Evolutionary conservation across 2,113 vertebrate genomes (phyloP), one percentile per base, ranked within the genome.

Genomic region (Lampris incognitus): DNA sequence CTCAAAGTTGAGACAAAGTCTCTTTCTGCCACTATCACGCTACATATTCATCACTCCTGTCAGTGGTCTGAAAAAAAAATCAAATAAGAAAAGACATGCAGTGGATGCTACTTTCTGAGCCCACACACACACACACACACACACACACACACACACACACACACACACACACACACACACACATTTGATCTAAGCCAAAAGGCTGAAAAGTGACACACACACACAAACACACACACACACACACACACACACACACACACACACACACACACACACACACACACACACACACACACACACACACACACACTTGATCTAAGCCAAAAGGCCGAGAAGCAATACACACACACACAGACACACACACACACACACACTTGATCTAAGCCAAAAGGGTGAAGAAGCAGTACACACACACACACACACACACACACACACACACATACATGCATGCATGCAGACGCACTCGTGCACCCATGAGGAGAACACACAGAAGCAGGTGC

Each of bases 11-110:
- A 57, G 54, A 57, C 48, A 46, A 79, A 74, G 24, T 24, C 60
- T 64, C 56, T 8, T 61, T 67, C 77, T 69, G 13, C 84, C 70
- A 61, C 66, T 69, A 74, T 78, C 78, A 39, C 65, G 81, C 80
- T 46, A 3, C 66, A 72, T 85, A 76, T 88, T 88, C 80, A 83
- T 87, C 80, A 84, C 24, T 76, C 78, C 66, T 83, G 50, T 78
- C 76, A 76, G 71, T 41, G 58, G 24, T 24, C 24, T 69, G 74
- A 72, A 84, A 76, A 58, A 85, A 82, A 72, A 88, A 70, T 85
- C 69, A 66, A 69, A 62, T 62, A 37, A 51, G 75, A 69, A 66
- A 50, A 50, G 70, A 74, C 85, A 59, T 66, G 58, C 52, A 60
- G 44, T 6, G 51, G 57, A 39, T 75, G 64, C 64, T 0, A 59